phyloP scores from a whole-genome alignment of 2,888 invertebrate genomes.

The Eupithecia vulgata region DNA sequence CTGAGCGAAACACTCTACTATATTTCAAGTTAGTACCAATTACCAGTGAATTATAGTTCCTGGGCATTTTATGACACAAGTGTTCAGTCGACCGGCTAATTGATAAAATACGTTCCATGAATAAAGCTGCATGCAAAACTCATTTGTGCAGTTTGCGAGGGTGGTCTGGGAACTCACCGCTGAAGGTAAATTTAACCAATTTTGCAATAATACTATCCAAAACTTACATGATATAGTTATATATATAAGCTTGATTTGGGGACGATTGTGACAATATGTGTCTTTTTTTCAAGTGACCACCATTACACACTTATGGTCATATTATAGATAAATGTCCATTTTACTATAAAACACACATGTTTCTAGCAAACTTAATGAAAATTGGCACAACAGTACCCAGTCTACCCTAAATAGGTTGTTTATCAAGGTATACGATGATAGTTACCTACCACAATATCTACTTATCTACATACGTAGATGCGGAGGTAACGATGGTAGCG shows the following conservation, averaged over 20 bases:
- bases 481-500: background rate
- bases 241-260: no score
- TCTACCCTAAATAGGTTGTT: no score
- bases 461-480: background rate
- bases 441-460: background rate
- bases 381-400: no score
- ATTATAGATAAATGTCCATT: no score
- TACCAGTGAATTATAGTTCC: conserved; percentile 10
- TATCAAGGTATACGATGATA: no score
- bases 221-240: no score
- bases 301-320: no score
- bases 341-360: no score
- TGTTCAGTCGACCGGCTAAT: conserved; percentile 33
- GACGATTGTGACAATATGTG: no score
- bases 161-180: conserved; percentile 42
- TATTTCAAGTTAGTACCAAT: conserved; percentile 5
- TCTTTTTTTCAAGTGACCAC: no score
- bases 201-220: no score
- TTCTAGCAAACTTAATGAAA: no score
- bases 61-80: conserved; percentile 7
- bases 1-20: background rate
- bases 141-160: conserved; percentile 50
- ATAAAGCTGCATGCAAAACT: conserved; percentile 43
- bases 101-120: conserved; percentile 48
- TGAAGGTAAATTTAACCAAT: conserved; percentile 42